Evolutionary conservation across 2,888 invertebrate genomes (phyloP), one percentile per base, ranked within the genome.

Genomic region (Entomobrya multifasciata): DNA sequence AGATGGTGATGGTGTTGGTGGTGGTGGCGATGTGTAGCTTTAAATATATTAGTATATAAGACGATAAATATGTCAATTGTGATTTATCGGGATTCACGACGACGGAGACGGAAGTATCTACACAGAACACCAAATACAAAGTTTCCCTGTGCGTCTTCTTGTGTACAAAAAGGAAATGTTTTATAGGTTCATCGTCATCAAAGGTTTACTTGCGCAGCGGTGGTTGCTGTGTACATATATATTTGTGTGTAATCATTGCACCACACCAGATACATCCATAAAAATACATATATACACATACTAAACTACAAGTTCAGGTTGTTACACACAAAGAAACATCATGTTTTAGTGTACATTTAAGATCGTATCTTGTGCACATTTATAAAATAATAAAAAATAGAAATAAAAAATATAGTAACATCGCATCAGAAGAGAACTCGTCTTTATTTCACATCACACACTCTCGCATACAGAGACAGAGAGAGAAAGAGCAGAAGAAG

Each of bases 21-120:
- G 52, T 55, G 36, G 74, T 74, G 52, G 78, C 27, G 60, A 44
- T 60, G 83, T 83, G 83, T 74, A 81, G 74, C 80, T 76, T 70
- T 67, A 81, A 80, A 86, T 86, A 86, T 86, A 86, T 86, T 86
- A 81, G 86, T 76, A 65, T 76, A 76, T 86, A 80, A 86, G 80
- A 80, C 86, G 74, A 86, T 86, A 86, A 86, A 86, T 86, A 86
- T 86, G 86, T 76, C 86, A 86, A 86, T 86, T 81, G 86, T 86
- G 86, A 86, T 86, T 86, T 86, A 86, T 86, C 80, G 86, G 86
- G 80, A 86, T 80, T 80, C 65, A 65, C 76, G 67, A 70, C 67
- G 70, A 76, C 74, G 25, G 85, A 80, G 80, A 86, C 86, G 80
- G 76, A 76, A 62, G 67, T 57, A 65, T 57, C 72, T 25, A 79